Percentiles rank a stretch among this genome's conserved stretches.
These are phyloP conservation scores for Drosophila algonquin DNA, from an alignment of 2,888 invertebrate genomes.

Conservation along the genomic window DNA sequence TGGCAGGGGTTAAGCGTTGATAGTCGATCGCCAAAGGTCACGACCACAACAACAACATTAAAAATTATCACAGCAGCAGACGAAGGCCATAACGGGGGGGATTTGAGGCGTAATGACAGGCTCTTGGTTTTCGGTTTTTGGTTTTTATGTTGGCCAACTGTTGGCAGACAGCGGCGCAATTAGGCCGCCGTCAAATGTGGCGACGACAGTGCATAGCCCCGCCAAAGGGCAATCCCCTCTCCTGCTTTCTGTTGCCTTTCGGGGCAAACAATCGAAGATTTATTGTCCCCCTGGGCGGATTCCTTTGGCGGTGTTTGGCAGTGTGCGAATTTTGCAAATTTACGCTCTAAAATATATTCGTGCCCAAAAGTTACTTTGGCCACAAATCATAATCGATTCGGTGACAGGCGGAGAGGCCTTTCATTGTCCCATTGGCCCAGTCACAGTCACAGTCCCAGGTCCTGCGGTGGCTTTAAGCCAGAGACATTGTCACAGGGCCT, in stretches of 20 bases:
- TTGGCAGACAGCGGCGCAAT: constrained; percentile 61
- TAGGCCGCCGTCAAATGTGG: constrained; percentile 66
- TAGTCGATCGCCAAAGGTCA: constrained; percentile 68
- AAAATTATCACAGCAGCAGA: constrained; percentile 33
- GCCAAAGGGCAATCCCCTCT: constrained; percentile 1
- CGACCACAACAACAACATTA: constrained; percentile 48
- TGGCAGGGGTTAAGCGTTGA: constrained; percentile 71
- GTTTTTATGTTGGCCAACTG: constrained; percentile 36
- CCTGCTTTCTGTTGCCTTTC: constrained; percentile 15
- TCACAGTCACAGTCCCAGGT: neutral
- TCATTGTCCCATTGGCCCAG: constrained; percentile 11
- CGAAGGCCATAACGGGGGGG: constrained; percentile 9
- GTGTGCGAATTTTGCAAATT: constrained; percentile 44
- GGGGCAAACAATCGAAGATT: constrained; percentile 59
- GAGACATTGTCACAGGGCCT: neutral
- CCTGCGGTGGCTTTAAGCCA: neutral
- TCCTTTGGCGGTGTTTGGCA: constrained; percentile 41
- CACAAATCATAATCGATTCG: constrained; percentile 66
- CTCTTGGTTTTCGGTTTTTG: constrained; percentile 15
- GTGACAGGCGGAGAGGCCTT: constrained; percentile 41
- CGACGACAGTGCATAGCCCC: constrained; percentile 27
- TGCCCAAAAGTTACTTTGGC: constrained; percentile 44
- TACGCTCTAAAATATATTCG: constrained; percentile 19
- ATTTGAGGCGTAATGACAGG: constrained; percentile 32
- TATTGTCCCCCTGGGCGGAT: constrained; percentile 47